Evolutionary conservation across 2,113 vertebrate genomes (phyloP), one percentile per base, ranked within the genome.

Genomic region (Melierax canorus): DNA sequence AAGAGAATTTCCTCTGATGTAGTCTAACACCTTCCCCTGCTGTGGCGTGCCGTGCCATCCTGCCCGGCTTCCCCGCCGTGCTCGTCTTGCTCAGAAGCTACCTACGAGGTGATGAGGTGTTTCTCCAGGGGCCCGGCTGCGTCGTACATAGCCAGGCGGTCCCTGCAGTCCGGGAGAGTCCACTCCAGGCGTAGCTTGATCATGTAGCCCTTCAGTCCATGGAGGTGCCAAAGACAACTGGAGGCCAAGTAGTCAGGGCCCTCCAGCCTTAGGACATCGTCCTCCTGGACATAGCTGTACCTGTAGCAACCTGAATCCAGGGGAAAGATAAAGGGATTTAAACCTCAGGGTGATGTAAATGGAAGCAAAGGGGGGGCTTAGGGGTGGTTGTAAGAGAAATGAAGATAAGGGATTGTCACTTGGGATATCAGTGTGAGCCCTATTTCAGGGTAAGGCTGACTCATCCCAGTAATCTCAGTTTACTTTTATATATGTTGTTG

Each of bases 151-250:
- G 98, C 97, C 97, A 99, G 97, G 32, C 99, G 98, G 96, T 99
- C 99, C 23, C 98, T 97, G 96, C 99, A 99, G 84, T 99, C 98
- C 0, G 98, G 94, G 55, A 98, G 98, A 20, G 97, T 98, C 99
- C 99, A 99, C 92, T 99, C 98, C 63, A 99, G 97, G 46, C 62
- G 97, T 9, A 99, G 98, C 95, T 99, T 99, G 94, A 99, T 97
- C 98, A 99, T 98, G 90, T 97, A 97, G n/a, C 98, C 98, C 4
- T 97, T 41, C 4, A 97, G 97, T 21, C 98, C 94, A 50, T 98
- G 98, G 32, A 99, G 98, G 94, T 99, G 99, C 99, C 99, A 99
- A 92, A 99, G 95, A 89, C 99, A 99, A 64, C 98, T 99, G 48
- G 98, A 98, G 27, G 97, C 97, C 86, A 98, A 95, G 2, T 98